Evolutionary conservation across 2,888 invertebrate genomes (phyloP).

Genomic region (Atethmia centrago): DNA sequence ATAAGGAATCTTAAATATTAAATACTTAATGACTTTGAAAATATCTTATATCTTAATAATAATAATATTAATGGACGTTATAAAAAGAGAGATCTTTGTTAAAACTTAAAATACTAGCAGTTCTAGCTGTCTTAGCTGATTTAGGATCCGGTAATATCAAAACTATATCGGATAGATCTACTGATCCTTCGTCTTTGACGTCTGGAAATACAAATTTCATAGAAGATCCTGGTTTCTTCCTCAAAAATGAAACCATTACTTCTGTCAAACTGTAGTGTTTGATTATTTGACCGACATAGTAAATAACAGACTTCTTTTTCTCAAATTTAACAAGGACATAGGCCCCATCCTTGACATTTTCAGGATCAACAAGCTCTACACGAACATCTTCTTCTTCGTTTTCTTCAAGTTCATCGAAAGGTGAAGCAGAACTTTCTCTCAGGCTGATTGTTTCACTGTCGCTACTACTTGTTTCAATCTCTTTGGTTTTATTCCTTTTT

Average conservation of each 20-base stretch:
- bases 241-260: slow-evolving; percentile 35
- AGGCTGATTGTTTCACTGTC: no score
- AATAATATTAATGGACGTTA: slow-evolving; percentile 10
- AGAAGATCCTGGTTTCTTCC: slow-evolving; percentile 21
- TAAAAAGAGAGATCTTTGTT: slow-evolving; percentile 14
- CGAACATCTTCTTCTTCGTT: no score
- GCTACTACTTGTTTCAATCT: no score
- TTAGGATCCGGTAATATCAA: slow-evolving; percentile 12
- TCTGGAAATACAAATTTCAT: slow-evolving; percentile 25
- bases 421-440: no score
- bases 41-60: neutral
- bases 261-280: slow-evolving; percentile 21
- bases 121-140: slow-evolving; percentile 1
- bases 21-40: neutral
- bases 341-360: no score
- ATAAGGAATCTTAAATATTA: neutral
- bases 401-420: no score
- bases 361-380: no score
- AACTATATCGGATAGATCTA: slow-evolving; percentile 15
- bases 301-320: neutral
- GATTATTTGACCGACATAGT: slow-evolving; percentile 29
- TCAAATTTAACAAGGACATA: no score
- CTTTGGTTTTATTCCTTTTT: no score
- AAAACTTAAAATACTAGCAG: slow-evolving; percentile 13
- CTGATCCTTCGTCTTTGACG: neutral